phyloP scores from a whole-genome alignment of 1,140 invertebrate species.

The Leptinotarsa texana region DNA sequence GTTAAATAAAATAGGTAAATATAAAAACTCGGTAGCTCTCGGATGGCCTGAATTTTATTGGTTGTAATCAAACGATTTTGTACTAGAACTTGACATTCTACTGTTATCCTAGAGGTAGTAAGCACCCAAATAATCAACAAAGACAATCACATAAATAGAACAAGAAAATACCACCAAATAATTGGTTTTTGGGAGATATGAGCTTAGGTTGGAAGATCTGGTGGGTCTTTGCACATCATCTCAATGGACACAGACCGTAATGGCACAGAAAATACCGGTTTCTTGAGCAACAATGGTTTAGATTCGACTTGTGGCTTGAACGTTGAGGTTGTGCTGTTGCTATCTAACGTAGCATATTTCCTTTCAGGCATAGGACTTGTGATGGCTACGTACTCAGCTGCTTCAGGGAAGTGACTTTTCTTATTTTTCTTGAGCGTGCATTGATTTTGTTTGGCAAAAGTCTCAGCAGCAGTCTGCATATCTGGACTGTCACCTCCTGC shows the following conservation, averaged over 20 bases:
- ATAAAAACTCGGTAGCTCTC: too few relatives aligned
- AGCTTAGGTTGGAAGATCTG: conserved; percentile 46
- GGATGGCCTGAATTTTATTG: too few relatives aligned
- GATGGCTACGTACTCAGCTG: conserved; percentile 49
- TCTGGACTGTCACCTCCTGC: conserved; percentile 62
- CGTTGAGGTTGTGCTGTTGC: conserved; percentile 40
- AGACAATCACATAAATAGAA: conserved; percentile 1
- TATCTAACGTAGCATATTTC: conserved; percentile 43
- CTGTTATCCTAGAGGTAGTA: conserved; percentile 2
- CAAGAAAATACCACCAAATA: conserved; percentile 9
- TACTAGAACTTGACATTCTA: neutral
- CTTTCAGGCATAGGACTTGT: conserved; percentile 50
- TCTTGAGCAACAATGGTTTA: conserved; percentile 53
- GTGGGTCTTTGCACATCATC: conserved; percentile 40
- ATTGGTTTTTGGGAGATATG: neutral
- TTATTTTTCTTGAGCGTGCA: conserved; percentile 80
- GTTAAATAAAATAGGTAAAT: too few relatives aligned
- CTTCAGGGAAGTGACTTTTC: conserved; percentile 55
- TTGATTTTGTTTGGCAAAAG: conserved; percentile 79
- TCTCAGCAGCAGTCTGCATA: conserved; percentile 72
- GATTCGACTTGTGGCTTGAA: conserved; percentile 52
- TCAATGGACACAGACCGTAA: conserved; percentile 40
- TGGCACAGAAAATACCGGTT: conserved; percentile 52
- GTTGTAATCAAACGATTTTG: neutral
- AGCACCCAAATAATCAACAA: conserved; percentile 6